phyloP scores from a whole-genome alignment of 2,888 invertebrate species.

The Operophtera brumata region DNA sequence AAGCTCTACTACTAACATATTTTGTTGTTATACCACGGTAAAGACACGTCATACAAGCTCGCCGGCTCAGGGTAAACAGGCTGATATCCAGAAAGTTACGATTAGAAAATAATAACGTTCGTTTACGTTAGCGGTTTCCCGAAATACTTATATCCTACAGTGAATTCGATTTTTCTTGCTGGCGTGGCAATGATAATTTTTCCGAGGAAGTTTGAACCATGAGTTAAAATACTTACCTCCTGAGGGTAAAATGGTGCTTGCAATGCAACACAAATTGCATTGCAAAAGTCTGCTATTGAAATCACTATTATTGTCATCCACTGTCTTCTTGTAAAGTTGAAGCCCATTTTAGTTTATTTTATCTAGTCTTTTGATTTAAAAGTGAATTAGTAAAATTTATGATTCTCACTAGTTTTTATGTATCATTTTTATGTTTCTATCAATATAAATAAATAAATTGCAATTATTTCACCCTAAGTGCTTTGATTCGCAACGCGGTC shows the following conservation, averaged over 20 bases:
- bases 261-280: constrained; percentile 90
- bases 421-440: constrained; percentile 1
- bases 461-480: constrained; percentile 52
- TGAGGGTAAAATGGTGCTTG: constrained; percentile 93
- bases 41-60: too few relatives aligned
- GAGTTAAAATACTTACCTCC: constrained; percentile 81
- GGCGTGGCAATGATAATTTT: too few relatives aligned
- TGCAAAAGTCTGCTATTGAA: constrained; percentile 90
- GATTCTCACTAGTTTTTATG: background rate
- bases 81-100: too few relatives aligned
- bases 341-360: constrained; percentile 69
- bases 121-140: too few relatives aligned
- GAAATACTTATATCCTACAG: too few relatives aligned
- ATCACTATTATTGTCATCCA: constrained; percentile 89
- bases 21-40: too few relatives aligned
- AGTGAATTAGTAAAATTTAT: background rate
- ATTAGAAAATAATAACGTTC: too few relatives aligned
- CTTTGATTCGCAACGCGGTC: constrained; percentile 44
- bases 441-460: constrained; percentile 19
- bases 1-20: too few relatives aligned
- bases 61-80: too few relatives aligned
- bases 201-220: too few relatives aligned
- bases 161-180: too few relatives aligned
- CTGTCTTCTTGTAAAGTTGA: constrained; percentile 86
- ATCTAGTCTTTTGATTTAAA: background rate